Conservation (phyloP, 2,797 vertebrate species). For the Parotocinclus haroldoi region DNA sequence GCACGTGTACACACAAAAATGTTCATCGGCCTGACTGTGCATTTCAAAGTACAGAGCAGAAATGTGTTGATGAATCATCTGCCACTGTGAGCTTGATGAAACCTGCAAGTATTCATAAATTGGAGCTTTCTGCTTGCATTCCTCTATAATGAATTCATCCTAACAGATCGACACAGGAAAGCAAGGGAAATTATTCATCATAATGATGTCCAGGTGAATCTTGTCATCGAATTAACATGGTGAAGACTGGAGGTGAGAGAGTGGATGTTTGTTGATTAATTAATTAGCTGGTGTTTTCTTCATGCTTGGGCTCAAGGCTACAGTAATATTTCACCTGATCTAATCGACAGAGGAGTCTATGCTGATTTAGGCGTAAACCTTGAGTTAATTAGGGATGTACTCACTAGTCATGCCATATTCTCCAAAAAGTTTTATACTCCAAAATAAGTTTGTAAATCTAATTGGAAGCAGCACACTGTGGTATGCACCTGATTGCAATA, state of each 20-base stretch:
- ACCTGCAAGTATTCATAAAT: constrained; percentile 30
- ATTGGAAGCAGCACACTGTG: constrained; percentile 3
- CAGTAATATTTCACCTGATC: constrained; percentile 68
- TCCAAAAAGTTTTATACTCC: constrained; percentile 9
- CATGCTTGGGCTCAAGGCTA: constrained; percentile 70
- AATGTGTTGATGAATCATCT: constrained; percentile 42
- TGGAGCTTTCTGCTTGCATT: constrained; percentile 31
- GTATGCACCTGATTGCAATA: background rate
- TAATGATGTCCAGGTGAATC: constrained; percentile 66
- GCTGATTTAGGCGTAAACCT: constrained; percentile 65
- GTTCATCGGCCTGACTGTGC: constrained; percentile 26
- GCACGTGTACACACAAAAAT: constrained; percentile 26
- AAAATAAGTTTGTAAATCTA: background rate
- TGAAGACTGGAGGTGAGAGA: constrained; percentile 59
- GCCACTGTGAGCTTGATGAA: constrained; percentile 39
- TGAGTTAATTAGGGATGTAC: constrained; percentile 68
- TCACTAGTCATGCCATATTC: constrained; percentile 38
- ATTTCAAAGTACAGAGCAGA: constrained; percentile 35
- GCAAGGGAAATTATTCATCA: constrained; percentile 44
- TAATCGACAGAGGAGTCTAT: constrained; percentile 65
- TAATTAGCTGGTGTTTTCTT: constrained; percentile 69
- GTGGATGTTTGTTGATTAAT: constrained; percentile 69
- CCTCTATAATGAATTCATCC: constrained; percentile 37
- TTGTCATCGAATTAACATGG: constrained; percentile 67
- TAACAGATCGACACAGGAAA: constrained; percentile 27